Percentiles rank a stretch among this genome's conserved stretches.
Evolutionary conservation across 2,113 vertebrate genomes (phyloP).

Genomic region (Notothenia coriiceps): DNA sequence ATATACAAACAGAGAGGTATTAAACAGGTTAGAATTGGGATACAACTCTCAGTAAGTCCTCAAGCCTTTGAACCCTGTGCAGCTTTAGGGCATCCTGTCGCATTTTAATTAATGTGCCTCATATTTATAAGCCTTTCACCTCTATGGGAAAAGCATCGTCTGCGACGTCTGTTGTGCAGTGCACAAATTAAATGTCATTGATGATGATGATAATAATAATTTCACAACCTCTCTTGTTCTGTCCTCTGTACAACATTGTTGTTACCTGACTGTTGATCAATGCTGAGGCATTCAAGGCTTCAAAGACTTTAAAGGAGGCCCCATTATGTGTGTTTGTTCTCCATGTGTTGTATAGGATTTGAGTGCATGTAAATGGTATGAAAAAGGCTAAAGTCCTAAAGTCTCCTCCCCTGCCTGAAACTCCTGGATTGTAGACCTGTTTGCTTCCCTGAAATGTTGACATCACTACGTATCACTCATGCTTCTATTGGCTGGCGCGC

Average conservation of each 20-base stretch:
- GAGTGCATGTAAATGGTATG: no score
- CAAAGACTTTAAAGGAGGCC: no score
- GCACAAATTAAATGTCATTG: neutral
- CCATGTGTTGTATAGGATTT: no score
- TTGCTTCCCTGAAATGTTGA: no score
- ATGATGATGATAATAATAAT: neutral
- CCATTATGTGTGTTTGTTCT: no score
- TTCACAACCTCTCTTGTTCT: neutral
- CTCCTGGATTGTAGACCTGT: no score
- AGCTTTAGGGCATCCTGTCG: no score
- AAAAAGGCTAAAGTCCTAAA: no score
- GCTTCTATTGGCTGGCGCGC: no score
- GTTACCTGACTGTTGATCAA: neutral
- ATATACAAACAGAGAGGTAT: conserved; percentile 22
- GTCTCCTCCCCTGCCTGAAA: no score
- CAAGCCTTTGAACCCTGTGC: neutral
- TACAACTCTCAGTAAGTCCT: neutral
- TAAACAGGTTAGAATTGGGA: conserved; percentile 14
- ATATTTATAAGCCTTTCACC: neutral
- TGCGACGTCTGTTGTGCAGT: no score
- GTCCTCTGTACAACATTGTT: neutral
- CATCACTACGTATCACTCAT: no score
- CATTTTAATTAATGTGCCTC: neutral
- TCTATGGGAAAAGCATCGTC: neutral
- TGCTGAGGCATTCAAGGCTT: neutral